Percentiles rank a stretch among this genome's conserved stretches.
Conservation (phyloP, 2,113 vertebrate genomes). For the Anseranas semipalmata region DNA sequence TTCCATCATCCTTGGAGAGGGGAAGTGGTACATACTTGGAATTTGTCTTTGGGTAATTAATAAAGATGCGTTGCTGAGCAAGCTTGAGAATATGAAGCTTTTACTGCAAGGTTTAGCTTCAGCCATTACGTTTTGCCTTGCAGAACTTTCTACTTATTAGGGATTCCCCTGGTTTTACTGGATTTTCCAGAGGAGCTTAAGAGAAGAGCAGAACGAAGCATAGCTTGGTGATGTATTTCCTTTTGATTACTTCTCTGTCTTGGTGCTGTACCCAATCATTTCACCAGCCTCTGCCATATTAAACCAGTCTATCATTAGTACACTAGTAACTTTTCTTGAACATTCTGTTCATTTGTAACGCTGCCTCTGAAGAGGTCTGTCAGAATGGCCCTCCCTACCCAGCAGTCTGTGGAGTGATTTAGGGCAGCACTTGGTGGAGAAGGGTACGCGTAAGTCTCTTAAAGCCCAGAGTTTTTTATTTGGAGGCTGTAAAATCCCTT, state of each 20-base stretch:
- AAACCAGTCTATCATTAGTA: not conserved
- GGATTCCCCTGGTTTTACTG: constrained; percentile 15
- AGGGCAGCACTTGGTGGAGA: constrained; percentile 36
- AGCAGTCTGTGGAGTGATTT: constrained; percentile 12
- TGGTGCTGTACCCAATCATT: not conserved
- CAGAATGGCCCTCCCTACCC: not conserved
- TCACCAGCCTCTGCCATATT: not conserved
- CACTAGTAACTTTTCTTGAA: not conserved
- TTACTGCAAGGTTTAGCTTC: constrained; percentile 21
- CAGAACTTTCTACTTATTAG: constrained; percentile 1
- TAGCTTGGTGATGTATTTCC: not conserved
- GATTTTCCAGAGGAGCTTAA: not conserved
- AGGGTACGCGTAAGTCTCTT: not conserved
- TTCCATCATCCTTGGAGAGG: constrained; percentile 12
- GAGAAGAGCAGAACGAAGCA: not conserved
- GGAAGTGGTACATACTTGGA: too few relatives aligned
- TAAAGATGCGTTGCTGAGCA: constrained; percentile 36
- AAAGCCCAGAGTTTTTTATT: constrained; percentile 59
- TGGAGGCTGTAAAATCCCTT: constrained; percentile 58
- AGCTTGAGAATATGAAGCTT: not conserved
- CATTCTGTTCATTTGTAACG: not conserved
- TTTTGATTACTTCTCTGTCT: not conserved
- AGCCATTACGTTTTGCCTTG: not conserved
- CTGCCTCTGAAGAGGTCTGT: not conserved
- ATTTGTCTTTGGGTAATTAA: constrained; percentile 64